Evolutionary conservation across 2,888 invertebrate genomes (phyloP).

Genomic region (Odontothrips loti): DNA sequence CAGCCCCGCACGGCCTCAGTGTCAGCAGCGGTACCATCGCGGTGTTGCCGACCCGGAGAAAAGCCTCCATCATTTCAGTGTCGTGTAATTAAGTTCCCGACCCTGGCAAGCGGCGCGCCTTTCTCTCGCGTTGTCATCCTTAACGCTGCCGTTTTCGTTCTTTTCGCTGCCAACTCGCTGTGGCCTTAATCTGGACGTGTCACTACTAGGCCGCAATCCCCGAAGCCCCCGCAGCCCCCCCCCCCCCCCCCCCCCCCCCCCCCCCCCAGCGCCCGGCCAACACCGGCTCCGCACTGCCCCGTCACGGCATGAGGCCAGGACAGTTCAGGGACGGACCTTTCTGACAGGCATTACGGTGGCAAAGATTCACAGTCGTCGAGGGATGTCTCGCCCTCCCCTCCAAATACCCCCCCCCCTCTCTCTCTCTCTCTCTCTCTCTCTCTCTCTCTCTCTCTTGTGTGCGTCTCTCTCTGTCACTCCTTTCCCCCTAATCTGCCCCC

Average conservation of each 20-base stretch:
- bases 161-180: background rate
- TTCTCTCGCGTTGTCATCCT: too few relatives aligned
- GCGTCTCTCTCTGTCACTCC: background rate
- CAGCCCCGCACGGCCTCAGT: too few relatives aligned
- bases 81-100: too few relatives aligned
- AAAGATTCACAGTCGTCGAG: constrained; percentile 1
- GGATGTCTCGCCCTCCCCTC: background rate
- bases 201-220: background rate
- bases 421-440: background rate
- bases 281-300: too few relatives aligned
- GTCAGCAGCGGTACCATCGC: too few relatives aligned
- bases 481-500: background rate
- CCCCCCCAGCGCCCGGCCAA: background rate
- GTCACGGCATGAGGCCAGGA: background rate
- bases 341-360: constrained; percentile 5
- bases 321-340: background rate
- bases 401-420: background rate
- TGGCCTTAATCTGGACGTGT: background rate
- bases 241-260: background rate
- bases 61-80: too few relatives aligned
- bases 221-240: background rate
- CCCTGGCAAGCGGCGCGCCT: background rate
- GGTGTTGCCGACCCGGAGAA: too few relatives aligned
- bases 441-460: background rate
- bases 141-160: background rate